A percentile compares a stretch with the other conserved stretches of the same genome.
Evolutionary conservation across 2,113 vertebrate species (phyloP).

Genomic region (Bucco capensis): DNA sequence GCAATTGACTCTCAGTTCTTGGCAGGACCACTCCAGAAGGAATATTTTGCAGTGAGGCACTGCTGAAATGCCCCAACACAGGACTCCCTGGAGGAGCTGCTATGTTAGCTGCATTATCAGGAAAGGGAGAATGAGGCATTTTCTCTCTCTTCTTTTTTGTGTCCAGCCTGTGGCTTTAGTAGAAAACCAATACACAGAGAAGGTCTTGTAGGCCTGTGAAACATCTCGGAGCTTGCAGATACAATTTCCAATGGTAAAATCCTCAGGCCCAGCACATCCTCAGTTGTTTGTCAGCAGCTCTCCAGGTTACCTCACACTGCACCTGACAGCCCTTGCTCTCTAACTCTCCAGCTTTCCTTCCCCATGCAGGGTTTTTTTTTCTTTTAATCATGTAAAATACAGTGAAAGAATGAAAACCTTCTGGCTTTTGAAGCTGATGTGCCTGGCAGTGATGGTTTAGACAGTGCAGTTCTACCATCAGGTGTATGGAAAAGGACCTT

Average conservation of each 20-base stretch:
- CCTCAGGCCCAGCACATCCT: not conserved
- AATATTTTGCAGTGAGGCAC: not conserved
- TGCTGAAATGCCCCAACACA: not conserved
- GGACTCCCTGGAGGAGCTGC: not conserved
- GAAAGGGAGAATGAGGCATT: not conserved
- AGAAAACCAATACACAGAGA: not conserved
- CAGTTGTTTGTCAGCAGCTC: not conserved
- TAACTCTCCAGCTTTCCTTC: not conserved
- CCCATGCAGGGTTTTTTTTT: not conserved
- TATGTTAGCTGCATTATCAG: not conserved
- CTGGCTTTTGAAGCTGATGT: not conserved
- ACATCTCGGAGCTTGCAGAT: not conserved
- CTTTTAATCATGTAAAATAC: not conserved
- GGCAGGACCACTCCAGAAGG: not conserved
- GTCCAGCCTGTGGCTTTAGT: not conserved
- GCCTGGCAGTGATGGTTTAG: not conserved
- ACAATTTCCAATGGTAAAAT: not conserved
- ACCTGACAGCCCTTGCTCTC: not conserved
- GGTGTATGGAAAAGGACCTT: not conserved
- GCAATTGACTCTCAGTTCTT: not conserved
- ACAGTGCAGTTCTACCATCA: not conserved
- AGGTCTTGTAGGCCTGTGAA: not conserved
- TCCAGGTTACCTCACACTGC: fast-evolving
- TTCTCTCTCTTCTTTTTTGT: not conserved
- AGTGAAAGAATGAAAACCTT: not conserved